Evolutionary conservation across 2,888 invertebrate genomes (phyloP), one percentile per base, ranked within the genome.

Genomic region (Chouioia cunea): DNA sequence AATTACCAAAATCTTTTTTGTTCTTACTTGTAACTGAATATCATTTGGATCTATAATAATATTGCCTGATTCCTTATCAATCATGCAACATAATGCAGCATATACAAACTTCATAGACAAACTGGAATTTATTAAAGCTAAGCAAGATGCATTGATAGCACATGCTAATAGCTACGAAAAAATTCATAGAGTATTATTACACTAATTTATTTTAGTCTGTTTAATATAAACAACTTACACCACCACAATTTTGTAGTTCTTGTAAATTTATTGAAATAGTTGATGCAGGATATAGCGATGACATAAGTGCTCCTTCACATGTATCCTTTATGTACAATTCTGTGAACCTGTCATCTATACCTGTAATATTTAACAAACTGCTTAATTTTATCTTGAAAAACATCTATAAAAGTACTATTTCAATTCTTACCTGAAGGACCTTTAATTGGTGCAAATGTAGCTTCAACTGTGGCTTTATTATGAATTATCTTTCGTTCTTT

Each of bases 211-310:
- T 23, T 15, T 47, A 59, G 1, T 65, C 2, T 1, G 15, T 20
- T 8, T 44, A 27, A 18, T 44, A 50, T 47, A 15, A 50, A 1
- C 23, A 58, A 81, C 86, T 88, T 86, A 95, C 95, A 77, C 93
- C 92, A 76, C 94, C 94, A 82, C 88, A 89, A 85, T 96, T 92
- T 82, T 97, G 94, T 80, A 97, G 86, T 87, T 97, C 97, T 84
- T 97, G 97, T 65, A 97, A 85, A 65, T 93, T 91, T 50, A 97
- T 87, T 0, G 90, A 89, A 77, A 97, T 90, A 27, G 92, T 90
- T 0, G 96, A 91, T 59, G 96, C 89, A 4, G 97, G 97, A 87
- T 96, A 93, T 47, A 94, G 81, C 20, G 90, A 87, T 0, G 92
- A 87, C 1, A 93, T 81, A 46, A 97, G 84, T 0, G 92, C 90